A percentile compares a stretch with the other conserved stretches of the same genome.
These are phyloP conservation scores for Palaemon carinicauda DNA, from an alignment of 1,140 invertebrate genomes.

Conservation along the genomic window DNA sequence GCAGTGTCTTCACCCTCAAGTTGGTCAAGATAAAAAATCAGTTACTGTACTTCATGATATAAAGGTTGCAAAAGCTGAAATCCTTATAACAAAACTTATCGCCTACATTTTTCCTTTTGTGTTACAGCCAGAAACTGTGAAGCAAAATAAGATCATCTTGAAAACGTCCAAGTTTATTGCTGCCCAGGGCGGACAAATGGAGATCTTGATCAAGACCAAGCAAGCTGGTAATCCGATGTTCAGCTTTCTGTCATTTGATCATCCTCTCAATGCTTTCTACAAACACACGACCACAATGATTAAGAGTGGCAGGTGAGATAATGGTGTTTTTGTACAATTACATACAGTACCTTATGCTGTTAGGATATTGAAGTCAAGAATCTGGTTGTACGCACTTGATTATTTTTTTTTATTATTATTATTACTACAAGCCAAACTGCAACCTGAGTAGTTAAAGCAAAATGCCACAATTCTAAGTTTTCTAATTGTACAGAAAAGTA, in stretches of 20 bases:
- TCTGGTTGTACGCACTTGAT: too few species aligned
- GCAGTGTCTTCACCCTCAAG: too few species aligned
- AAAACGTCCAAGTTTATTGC: slow-evolving; percentile 96
- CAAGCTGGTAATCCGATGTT: slow-evolving; percentile 94
- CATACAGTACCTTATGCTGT: too few species aligned
- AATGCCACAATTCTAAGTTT: too few species aligned
- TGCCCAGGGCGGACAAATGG: slow-evolving; percentile 94
- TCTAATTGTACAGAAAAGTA: too few species aligned
- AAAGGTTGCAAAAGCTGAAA: not conserved
- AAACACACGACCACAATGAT: slow-evolving; percentile 82
- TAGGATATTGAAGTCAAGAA: too few species aligned
- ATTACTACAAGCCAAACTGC: too few species aligned
- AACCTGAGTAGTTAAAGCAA: too few species aligned
- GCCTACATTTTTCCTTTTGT: slow-evolving; percentile 48
- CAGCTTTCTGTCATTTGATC: slow-evolving; percentile 88
- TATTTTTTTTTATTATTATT: too few species aligned
- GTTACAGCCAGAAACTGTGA: slow-evolving; percentile 87
- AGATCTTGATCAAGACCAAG: slow-evolving; percentile 97
- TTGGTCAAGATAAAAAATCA: too few species aligned
- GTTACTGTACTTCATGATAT: too few species aligned
- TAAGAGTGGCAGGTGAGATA: slow-evolving; percentile 79
- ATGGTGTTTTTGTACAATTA: too few species aligned
- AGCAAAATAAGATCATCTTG: slow-evolving; percentile 93
- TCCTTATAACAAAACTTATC: not conserved
- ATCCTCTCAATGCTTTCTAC: slow-evolving; percentile 88